phyloP scores from a whole-genome alignment of 2,888 invertebrate genomes.

The Lumbricus terrestris region DNA sequence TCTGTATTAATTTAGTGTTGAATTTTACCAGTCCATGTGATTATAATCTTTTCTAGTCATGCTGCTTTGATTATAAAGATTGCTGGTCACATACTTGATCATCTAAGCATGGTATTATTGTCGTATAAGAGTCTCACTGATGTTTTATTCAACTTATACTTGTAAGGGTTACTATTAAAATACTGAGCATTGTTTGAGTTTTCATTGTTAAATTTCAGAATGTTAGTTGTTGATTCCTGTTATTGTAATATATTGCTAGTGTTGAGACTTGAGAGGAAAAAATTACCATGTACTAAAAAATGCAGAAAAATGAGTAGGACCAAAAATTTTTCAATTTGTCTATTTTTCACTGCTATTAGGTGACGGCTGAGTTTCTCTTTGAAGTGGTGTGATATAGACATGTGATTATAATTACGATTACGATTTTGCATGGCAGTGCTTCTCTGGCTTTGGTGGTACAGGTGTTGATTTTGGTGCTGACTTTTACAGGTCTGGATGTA shows the following conservation, averaged over 20 bases:
- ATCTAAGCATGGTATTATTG: too few species aligned
- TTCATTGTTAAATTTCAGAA: not conserved
- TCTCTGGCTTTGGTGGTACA: too few species aligned
- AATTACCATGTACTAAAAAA: not conserved
- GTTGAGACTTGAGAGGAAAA: not conserved
- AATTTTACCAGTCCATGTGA: not conserved
- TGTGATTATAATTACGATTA: too few species aligned
- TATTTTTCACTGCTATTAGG: too few species aligned
- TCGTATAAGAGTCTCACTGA: not conserved
- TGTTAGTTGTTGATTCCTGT: not conserved
- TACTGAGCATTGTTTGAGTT: not conserved
- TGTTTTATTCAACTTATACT: too few species aligned
- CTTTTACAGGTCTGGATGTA: constrained; percentile 70
- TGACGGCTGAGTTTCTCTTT: too few species aligned
- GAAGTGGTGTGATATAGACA: too few species aligned
- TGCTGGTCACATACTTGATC: too few species aligned
- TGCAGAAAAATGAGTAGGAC: too few species aligned
- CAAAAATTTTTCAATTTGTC: too few species aligned
- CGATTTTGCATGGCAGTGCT: too few species aligned
- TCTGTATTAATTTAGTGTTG: not conserved
- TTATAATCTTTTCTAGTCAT: not conserved
- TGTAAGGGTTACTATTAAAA: too few species aligned
- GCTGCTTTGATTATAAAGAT: not conserved
- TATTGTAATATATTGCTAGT: not conserved
- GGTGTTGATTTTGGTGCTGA: not conserved